A percentile compares a stretch with the other conserved stretches of the same genome.
Conservation (phyloP, 2,888 invertebrate genomes). For the Erebia palarica region DNA sequence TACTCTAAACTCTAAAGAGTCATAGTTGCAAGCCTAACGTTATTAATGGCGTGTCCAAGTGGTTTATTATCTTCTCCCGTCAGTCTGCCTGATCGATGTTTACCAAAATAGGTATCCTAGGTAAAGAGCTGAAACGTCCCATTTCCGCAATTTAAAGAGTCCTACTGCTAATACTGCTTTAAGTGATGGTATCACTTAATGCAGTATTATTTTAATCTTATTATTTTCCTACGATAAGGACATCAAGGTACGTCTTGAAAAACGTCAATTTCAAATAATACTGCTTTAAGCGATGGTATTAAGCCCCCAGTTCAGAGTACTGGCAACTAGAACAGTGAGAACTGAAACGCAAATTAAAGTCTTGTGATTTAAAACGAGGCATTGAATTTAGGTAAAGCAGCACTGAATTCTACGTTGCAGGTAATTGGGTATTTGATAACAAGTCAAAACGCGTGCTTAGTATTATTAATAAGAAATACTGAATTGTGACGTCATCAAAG, state of each 20-base stretch:
- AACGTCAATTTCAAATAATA: too few relatives aligned
- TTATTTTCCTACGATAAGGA: too few relatives aligned
- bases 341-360: background rate
- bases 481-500: too few relatives aligned
- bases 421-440: too few relatives aligned
- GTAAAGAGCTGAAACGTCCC: conserved; percentile 9
- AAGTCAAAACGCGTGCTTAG: too few relatives aligned
- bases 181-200: too few relatives aligned
- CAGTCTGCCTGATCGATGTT: conserved; percentile 38
- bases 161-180: too few relatives aligned
- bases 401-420: background rate
- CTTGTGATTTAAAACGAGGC: background rate
- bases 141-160: conserved; percentile 25
- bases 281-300: too few relatives aligned
- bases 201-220: too few relatives aligned
- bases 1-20: background rate
- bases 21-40: conserved; percentile 4
- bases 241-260: too few relatives aligned
- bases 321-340: background rate
- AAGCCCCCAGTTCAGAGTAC: background rate
- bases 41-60: conserved; percentile 25
- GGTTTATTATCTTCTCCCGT: conserved; percentile 39
- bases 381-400: background rate
- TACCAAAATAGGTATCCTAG: conserved; percentile 28
- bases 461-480: too few relatives aligned